A percentile compares a stretch with the other conserved stretches of the same genome.
These are phyloP conservation scores for Ethmia dodecea DNA, from an alignment of 2,888 invertebrate species.

Conservation along the genomic window DNA sequence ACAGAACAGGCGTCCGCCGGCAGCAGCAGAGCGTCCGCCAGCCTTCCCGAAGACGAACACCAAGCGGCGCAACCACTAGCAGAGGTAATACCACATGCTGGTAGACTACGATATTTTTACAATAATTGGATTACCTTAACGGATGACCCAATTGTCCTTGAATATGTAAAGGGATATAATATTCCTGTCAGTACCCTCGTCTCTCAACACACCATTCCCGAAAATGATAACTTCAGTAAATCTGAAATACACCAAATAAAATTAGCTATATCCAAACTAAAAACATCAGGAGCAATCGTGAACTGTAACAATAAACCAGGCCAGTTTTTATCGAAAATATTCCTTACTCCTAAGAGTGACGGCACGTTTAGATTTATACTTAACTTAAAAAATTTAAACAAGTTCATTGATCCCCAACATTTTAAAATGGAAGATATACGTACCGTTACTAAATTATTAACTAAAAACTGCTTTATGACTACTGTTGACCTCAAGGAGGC, in stretches of 20 bases:
- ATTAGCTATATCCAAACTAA: neutral
- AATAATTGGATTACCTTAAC: conserved; percentile 3
- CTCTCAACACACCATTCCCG: neutral
- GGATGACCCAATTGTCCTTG: conserved; percentile 3
- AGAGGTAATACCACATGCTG: conserved; percentile 8
- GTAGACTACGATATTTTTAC: conserved; percentile 5
- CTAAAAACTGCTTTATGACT: conserved; percentile 8
- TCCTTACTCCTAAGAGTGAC: conserved; percentile 9
- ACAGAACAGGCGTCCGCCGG: neutral
- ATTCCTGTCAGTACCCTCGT: conserved; percentile 1
- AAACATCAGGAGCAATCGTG: neutral
- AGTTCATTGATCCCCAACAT: conserved; percentile 9
- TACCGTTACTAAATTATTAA: conserved; percentile 9
- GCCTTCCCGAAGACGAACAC: conserved; percentile 1
- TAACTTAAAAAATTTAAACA: conserved; percentile 14
- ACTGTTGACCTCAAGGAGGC: no score
- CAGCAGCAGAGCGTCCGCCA: neutral
- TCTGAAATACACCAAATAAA: conserved; percentile 1
- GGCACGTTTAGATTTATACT: conserved; percentile 12
- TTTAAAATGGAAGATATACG: conserved; percentile 17
- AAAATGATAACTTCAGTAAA: neutral
- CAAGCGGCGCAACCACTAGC: neutral
- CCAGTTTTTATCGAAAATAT: conserved; percentile 11
- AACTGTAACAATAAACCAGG: neutral
- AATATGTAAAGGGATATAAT: conserved; percentile 1